Evolutionary conservation across 2,113 vertebrate genomes (phyloP), one percentile per base, ranked within the genome.

Genomic region (Furnarius figulus): DNA sequence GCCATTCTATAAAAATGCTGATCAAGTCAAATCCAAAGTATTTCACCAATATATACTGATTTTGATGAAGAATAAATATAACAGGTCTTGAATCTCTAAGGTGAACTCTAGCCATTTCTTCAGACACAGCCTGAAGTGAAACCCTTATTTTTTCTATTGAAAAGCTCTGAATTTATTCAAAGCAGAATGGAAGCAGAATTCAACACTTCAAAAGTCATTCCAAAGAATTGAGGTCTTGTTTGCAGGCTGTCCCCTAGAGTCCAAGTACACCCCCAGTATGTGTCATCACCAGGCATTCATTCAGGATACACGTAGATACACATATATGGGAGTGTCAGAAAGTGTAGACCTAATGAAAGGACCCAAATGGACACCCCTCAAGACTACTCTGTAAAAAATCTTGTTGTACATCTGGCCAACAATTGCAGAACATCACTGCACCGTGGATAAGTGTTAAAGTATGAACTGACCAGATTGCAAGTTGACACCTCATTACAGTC

Each of bases 131-230:
- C 31, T 74, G 72, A 89, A 83, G 23, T 52, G 30, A 89, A 83
- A 61, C 75, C 20, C 22, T 63, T 55, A 62, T 46, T 9, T 90
- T 88, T 75, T 83, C 35, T 30, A 59, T 14, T 85, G 50, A 75
- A 86, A 86, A 63, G 8, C 31, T 70, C 76, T 87, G 53, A 73
- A 77, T n/a, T 87, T 73, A 39, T 89, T 89, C 68, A 83, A 85
- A 79, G 40, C 14, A 39, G 40, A 89, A 55, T 46, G 19, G 18
- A 83, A 72, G 46, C 18, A 89, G 76, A 89, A 86, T 61, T n/a
- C 67, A 61, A 42, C 33, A 72, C 20, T 83, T 86, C 15, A 82
- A 42, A 91, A 68, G 37, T 35, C 55, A 21, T 73, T 94, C 42
- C 11, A 65, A 47, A 79, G 70, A 42, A 14, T 0, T 52, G 22